These are phyloP conservation scores for Agonum fuliginosum DNA, from an alignment of 2,888 invertebrate species.

Conservation along the genomic window DNA sequence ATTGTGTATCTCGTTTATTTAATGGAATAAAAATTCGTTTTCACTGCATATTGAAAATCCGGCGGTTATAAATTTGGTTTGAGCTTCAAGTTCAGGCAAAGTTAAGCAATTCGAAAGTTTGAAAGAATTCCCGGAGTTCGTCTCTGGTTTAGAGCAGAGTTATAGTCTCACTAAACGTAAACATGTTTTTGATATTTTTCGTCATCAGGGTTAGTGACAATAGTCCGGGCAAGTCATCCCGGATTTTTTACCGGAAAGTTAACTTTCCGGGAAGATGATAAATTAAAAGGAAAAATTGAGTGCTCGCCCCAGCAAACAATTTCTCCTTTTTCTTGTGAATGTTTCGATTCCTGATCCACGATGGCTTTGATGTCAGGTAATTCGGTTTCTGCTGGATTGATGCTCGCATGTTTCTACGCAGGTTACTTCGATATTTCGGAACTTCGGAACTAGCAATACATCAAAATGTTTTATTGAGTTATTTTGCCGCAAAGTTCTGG, in stretches of 20 bases:
- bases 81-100: no score
- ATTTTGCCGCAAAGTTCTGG: conserved; percentile 15
- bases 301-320: background rate
- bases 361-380: conserved; percentile 41
- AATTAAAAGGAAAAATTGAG: conserved; percentile 9
- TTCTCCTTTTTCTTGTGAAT: background rate
- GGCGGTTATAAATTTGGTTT: no score
- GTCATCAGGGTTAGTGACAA: conserved; percentile 7
- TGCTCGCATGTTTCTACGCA: background rate
- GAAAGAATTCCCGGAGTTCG: background rate
- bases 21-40: no score
- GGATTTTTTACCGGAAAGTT: conserved; percentile 17
- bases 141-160: background rate
- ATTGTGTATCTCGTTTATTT: no score
- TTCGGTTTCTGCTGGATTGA: conserved; percentile 10
- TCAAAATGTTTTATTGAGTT: conserved; percentile 38
- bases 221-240: background rate
- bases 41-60: no score
- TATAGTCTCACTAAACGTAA: conserved; percentile 1
- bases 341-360: conserved; percentile 20
- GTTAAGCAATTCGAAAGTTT: no score
- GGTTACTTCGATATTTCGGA: background rate
- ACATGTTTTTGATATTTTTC: conserved; percentile 27
- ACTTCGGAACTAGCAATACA: conserved; percentile 29
- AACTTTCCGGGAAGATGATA: conserved; percentile 15